Evolutionary conservation across 2,888 invertebrate species (phyloP).

Genomic region (Flabesymbios commensalis): DNA sequence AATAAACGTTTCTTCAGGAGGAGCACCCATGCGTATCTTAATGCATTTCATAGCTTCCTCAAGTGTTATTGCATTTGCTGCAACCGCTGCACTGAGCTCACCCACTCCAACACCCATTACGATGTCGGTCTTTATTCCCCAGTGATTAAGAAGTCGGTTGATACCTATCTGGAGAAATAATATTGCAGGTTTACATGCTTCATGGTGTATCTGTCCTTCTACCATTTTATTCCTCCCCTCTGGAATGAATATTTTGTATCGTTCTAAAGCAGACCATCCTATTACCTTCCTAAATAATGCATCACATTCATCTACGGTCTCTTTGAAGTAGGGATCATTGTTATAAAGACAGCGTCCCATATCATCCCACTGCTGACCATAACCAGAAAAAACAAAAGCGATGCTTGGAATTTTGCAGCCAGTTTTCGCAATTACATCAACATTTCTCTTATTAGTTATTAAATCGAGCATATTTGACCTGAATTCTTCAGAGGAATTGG

Average conservation of each 20-base stretch:
- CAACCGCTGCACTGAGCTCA: slow-evolving; percentile 11
- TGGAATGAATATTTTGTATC: slow-evolving; percentile 8
- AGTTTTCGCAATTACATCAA: slow-evolving; percentile 4
- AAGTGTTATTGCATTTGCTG: slow-evolving; percentile 8
- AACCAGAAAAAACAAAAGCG: slow-evolving; percentile 22
- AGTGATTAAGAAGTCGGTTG: not conserved
- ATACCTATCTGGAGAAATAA: slow-evolving; percentile 16
- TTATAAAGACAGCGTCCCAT: slow-evolving; percentile 23
- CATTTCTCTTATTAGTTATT: not conserved
- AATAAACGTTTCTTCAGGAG: slow-evolving; percentile 10
- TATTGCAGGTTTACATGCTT: slow-evolving; percentile 13
- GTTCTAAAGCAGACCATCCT: slow-evolving; percentile 14
- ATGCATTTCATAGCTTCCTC: slow-evolving; percentile 8
- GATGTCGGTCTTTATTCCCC: slow-evolving; percentile 14
- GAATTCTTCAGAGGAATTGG: slow-evolving; percentile 16
- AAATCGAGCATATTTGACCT: slow-evolving; percentile 1
- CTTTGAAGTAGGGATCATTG: slow-evolving; percentile 12
- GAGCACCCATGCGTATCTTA: not conserved
- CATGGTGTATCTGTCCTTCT: slow-evolving; percentile 5
- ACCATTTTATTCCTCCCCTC: not conserved
- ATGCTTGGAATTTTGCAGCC: slow-evolving; percentile 6
- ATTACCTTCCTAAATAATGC: slow-evolving; percentile 3
- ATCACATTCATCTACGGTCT: slow-evolving; percentile 14
- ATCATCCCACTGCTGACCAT: slow-evolving; percentile 21
- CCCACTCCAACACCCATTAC: slow-evolving; percentile 13